Conservation (phyloP, 2,888 invertebrate genomes). For the Saturnia japonica region DNA sequence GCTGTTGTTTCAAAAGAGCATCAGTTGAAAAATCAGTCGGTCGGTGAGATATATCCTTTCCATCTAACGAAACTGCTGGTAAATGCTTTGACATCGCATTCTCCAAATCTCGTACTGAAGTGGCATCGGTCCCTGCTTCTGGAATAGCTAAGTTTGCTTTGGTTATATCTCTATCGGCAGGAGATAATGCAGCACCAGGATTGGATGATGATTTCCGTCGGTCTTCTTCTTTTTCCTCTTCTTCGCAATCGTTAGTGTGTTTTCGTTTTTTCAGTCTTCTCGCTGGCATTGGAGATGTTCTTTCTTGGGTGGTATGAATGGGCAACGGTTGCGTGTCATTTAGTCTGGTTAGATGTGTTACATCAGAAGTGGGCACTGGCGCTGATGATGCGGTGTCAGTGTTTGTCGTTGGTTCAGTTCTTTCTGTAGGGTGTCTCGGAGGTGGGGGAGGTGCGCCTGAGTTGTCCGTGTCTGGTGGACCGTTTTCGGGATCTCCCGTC, state of each 20-base stretch:
- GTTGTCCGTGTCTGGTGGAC: constrained; percentile 92
- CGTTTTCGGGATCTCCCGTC: constrained; percentile 91
- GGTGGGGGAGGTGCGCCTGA: constrained; percentile 67
- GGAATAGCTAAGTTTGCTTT: constrained; percentile 68
- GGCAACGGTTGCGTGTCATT: constrained; percentile 71
- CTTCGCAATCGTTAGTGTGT: constrained; percentile 71
- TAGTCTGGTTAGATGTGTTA: constrained; percentile 72
- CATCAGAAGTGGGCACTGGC: constrained; percentile 69
- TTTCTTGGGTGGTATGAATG: constrained; percentile 65
- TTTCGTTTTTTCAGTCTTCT: constrained; percentile 82
- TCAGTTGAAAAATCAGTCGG: constrained; percentile 95
- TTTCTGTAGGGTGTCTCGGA: constrained; percentile 63
- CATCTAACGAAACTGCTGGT: constrained; percentile 81
- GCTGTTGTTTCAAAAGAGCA: constrained; percentile 90
- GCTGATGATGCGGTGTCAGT: constrained; percentile 68
- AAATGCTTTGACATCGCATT: constrained; percentile 98
- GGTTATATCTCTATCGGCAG: constrained; percentile 70
- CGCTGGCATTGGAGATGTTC: constrained; percentile 83
- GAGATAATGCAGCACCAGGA: constrained; percentile 66
- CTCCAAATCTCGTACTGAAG: constrained; percentile 95
- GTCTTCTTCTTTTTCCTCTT: constrained; percentile 74
- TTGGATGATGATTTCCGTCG: constrained; percentile 73
- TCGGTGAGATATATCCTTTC: constrained; percentile 83
- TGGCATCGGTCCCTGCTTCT: constrained; percentile 70
- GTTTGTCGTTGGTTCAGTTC: constrained; percentile 68